Evolutionary conservation across 1,140 invertebrate species (phyloP).

Genomic region (Scylla paramamosain): DNA sequence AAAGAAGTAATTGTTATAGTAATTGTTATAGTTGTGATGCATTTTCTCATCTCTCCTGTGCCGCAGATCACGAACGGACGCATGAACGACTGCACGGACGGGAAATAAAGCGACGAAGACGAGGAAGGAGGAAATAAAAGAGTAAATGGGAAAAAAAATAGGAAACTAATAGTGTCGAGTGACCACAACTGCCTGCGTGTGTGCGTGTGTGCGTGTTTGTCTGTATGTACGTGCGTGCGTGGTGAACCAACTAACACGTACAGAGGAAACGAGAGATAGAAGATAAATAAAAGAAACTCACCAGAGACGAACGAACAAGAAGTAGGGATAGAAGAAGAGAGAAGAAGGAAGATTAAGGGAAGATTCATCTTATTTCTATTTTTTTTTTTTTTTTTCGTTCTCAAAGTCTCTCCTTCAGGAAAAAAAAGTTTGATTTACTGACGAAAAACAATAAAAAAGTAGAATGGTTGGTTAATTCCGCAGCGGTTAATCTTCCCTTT

Average conservation of each 20-base stretch:
- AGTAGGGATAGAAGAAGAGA: background rate
- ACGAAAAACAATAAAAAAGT: background rate
- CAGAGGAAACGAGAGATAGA: background rate
- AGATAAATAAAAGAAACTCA: background rate
- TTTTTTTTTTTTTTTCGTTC: background rate
- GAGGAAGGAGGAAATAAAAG: background rate
- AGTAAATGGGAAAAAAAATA: background rate
- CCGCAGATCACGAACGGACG: background rate
- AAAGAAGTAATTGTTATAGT: background rate
- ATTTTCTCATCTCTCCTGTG: background rate
- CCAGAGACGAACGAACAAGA: background rate
- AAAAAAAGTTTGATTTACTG: background rate
- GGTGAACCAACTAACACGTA: background rate
- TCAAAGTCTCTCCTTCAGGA: background rate
- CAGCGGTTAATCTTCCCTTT: background rate
- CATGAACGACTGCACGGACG: too few relatives aligned
- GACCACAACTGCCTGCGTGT: too few relatives aligned
- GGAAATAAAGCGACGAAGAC: too few relatives aligned
- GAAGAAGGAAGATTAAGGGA: background rate
- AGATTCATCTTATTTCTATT: background rate
- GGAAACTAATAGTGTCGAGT: too few relatives aligned
- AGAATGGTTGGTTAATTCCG: background rate
- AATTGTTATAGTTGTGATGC: background rate
- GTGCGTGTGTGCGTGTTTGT: too few relatives aligned
- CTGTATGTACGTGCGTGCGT: too few relatives aligned